Percentiles rank a stretch among this genome's conserved stretches.
phyloP scores from a whole-genome alignment of 2,797 vertebrate genomes.

The Myotis daubentonii region DNA sequence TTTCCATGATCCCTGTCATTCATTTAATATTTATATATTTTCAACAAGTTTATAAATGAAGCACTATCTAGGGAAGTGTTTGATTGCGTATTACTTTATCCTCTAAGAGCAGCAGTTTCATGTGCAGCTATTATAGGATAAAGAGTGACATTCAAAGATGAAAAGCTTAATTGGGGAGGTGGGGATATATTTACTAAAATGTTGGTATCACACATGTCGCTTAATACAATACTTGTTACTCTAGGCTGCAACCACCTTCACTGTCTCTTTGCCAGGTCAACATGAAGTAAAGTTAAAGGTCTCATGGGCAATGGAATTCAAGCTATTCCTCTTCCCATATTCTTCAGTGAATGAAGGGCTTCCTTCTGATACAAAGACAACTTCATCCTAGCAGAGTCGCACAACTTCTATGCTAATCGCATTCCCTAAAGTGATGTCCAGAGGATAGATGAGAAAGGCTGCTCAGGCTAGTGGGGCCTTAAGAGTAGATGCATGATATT shows the following conservation, averaged over 20 bases:
- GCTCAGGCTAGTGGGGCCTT: no score
- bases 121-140: not conserved
- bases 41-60: conserved; percentile 17
- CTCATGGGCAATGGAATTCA: not conserved
- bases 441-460: not conserved
- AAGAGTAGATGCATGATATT: not conserved
- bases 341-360: not conserved
- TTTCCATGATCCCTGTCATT: conserved; percentile 46
- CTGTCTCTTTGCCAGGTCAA: not conserved
- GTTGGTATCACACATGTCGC: not conserved
- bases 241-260: not conserved
- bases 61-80: not conserved
- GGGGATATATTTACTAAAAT: not conserved
- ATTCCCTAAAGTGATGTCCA: not conserved
- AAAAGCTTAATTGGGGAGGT: not conserved
- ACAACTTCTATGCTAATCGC: not conserved
- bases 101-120: not conserved
- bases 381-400: not conserved
- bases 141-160: not conserved
- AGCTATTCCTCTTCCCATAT: not conserved
- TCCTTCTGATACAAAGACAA: not conserved
- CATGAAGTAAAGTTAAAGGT: not conserved
- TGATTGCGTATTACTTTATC: not conserved
- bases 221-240: not conserved
- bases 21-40: conserved; percentile 55